These are phyloP conservation scores for Agriopis leucophaearia DNA, from an alignment of 2,888 invertebrate genomes.

Conservation along the genomic window DNA sequence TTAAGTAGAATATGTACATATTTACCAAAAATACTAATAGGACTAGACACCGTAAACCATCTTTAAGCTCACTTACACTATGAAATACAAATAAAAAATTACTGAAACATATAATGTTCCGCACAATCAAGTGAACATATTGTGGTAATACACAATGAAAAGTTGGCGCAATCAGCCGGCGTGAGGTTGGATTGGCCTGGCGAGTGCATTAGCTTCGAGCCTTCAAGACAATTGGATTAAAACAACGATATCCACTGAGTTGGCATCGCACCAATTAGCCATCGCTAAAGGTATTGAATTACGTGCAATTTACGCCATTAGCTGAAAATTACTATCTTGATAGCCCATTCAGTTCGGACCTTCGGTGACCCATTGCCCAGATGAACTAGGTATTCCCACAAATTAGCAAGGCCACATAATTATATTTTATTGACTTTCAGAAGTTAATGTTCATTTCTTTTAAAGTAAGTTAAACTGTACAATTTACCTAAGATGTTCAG, in stretches of 20 bases:
- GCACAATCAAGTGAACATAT: slow-evolving; percentile 39
- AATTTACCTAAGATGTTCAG: not conserved
- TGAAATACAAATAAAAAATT: slow-evolving; percentile 17
- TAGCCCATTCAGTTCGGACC: slow-evolving; percentile 60
- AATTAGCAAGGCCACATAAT: slow-evolving; percentile 22
- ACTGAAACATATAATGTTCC: slow-evolving; percentile 14
- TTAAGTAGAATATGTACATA: too few relatives aligned
- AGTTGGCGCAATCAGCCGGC: slow-evolving; percentile 58
- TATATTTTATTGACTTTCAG: not conserved
- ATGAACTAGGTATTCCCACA: slow-evolving; percentile 33
- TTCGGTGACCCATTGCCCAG: slow-evolving; percentile 38
- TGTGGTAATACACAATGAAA: slow-evolving; percentile 51
- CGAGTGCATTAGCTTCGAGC: slow-evolving; percentile 69
- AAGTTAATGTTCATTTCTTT: not conserved
- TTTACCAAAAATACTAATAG: not conserved
- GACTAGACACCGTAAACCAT: not conserved
- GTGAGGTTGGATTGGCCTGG: slow-evolving; percentile 61
- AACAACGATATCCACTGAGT: slow-evolving; percentile 71
- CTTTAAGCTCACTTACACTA: not conserved
- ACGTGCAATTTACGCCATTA: slow-evolving; percentile 72
- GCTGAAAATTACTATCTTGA: slow-evolving; percentile 75
- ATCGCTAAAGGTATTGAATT: slow-evolving; percentile 66
- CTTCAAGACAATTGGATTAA: slow-evolving; percentile 74
- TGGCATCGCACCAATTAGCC: slow-evolving; percentile 80
- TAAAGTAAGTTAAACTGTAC: not conserved